phyloP scores from a whole-genome alignment of 2,797 vertebrate genomes.

The Lophura swinhoii region DNA sequence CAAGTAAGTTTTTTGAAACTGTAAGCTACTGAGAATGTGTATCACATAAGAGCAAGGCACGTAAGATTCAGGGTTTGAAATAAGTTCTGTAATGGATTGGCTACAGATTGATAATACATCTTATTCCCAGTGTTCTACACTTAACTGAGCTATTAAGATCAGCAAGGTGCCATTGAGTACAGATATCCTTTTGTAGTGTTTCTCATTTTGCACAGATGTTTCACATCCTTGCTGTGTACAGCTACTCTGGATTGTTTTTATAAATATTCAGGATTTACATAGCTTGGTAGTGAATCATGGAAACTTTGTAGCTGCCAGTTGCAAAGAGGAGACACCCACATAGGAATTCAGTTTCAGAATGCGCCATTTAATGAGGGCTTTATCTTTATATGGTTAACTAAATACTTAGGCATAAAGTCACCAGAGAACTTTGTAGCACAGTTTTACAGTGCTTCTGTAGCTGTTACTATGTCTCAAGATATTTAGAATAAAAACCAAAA shows the following conservation, averaged over 20 bases:
- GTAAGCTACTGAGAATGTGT: neutral
- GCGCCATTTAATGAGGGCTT: neutral
- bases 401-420: neutral
- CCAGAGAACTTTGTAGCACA: neutral
- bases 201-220: slow-evolving; percentile 19
- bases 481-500: neutral
- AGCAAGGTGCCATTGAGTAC: neutral
- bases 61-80: neutral
- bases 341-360: neutral
- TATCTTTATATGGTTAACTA: neutral
- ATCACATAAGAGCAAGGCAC: neutral
- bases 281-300: slow-evolving; percentile 45
- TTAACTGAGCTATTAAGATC: neutral
- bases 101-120: neutral
- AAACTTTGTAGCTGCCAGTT: neutral
- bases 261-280: neutral
- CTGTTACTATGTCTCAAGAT: neutral
- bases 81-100: neutral
- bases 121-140: neutral
- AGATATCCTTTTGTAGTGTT: neutral
- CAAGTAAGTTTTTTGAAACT: neutral
- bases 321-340: neutral
- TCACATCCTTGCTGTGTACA: neutral
- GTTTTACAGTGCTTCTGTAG: neutral
- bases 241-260: neutral